A percentile compares a stretch with the other conserved stretches of the same genome.
Conservation (phyloP, 2,797 vertebrate genomes). For the Gouania willdenowi region DNA sequence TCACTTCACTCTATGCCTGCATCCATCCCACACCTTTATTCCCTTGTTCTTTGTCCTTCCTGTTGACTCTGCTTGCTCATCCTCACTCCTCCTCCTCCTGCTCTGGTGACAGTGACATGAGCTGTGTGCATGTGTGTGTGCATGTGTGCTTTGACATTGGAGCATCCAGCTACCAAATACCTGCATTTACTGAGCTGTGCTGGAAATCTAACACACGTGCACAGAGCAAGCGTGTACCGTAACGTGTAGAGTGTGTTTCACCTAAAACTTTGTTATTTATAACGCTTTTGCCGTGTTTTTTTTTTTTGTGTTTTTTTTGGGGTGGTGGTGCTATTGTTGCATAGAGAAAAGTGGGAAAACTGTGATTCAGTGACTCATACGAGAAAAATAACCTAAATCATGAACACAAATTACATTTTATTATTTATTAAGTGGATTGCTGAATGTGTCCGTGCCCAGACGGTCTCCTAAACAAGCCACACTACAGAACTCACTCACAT, state of each 20-base stretch:
- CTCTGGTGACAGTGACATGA: constrained; percentile 45
- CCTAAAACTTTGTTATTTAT: too few relatives aligned
- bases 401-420: too few relatives aligned
- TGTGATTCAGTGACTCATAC: constrained; percentile 43
- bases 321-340: constrained; percentile 46
- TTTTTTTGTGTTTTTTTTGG: too few relatives aligned
- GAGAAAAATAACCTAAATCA: too few relatives aligned
- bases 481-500: too few relatives aligned
- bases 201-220: too few relatives aligned
- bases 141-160: constrained; percentile 43
- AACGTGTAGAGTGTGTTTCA: too few relatives aligned
- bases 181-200: constrained; percentile 34
- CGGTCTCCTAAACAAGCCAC: too few relatives aligned
- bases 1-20: constrained; percentile 4
- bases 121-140: constrained; percentile 20
- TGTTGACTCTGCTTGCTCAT: constrained; percentile 38
- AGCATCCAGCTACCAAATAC: constrained; percentile 61
- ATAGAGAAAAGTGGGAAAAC: constrained; percentile 19
- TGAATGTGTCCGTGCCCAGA: too few relatives aligned
- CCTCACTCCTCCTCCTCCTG: constrained; percentile 23
- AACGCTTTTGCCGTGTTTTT: too few relatives aligned
- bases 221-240: too few relatives aligned
- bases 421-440: too few relatives aligned
- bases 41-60: constrained; percentile 6
- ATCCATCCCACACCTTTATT: neutral